Conservation (phyloP, 2,797 vertebrate genomes). For the Microcaecilia unicolor region DNA sequence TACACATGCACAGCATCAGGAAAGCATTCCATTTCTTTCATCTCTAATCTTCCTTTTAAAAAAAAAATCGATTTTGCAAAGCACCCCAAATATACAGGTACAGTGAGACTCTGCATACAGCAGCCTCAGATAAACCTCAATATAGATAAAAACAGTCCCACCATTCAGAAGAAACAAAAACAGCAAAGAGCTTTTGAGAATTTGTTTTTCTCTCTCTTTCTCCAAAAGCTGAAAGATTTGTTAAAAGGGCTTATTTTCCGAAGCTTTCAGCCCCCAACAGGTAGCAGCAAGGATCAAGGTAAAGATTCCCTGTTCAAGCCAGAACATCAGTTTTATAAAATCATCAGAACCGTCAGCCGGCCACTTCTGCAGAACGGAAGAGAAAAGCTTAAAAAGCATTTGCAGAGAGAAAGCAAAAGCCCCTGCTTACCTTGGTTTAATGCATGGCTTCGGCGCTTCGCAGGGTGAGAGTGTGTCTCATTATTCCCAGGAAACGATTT, state of each 20-base stretch:
- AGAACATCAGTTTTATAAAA: background rate
- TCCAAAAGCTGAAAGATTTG: background rate
- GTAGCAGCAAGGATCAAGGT: slow-evolving; percentile 4
- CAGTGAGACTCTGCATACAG: too few species aligned
- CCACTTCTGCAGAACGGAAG: background rate
- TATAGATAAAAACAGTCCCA: too few species aligned
- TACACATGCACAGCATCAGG: too few species aligned
- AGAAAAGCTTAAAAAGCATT: background rate
- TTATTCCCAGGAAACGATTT: slow-evolving; percentile 11
- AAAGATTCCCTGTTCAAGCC: background rate
- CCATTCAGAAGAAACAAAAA: too few species aligned
- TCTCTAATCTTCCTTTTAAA: too few species aligned
- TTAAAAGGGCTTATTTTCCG: slow-evolving; percentile 2
- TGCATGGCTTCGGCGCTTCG: slow-evolving; percentile 10
- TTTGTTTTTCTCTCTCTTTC: too few species aligned
- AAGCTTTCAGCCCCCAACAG: slow-evolving; percentile 10
- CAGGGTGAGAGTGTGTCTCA: slow-evolving; percentile 5
- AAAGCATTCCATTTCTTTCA: too few species aligned
- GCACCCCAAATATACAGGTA: too few species aligned
- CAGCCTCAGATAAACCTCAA: too few species aligned
- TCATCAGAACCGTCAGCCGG: background rate
- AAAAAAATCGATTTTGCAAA: too few species aligned
- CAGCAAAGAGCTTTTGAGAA: too few species aligned
- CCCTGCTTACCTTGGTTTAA: slow-evolving; percentile 10
- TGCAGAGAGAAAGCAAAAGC: background rate